Percentiles rank a stretch among this genome's conserved stretches.
Conservation (phyloP, 1,140 invertebrate genomes). For the Pogonomyrmex barbatus region DNA sequence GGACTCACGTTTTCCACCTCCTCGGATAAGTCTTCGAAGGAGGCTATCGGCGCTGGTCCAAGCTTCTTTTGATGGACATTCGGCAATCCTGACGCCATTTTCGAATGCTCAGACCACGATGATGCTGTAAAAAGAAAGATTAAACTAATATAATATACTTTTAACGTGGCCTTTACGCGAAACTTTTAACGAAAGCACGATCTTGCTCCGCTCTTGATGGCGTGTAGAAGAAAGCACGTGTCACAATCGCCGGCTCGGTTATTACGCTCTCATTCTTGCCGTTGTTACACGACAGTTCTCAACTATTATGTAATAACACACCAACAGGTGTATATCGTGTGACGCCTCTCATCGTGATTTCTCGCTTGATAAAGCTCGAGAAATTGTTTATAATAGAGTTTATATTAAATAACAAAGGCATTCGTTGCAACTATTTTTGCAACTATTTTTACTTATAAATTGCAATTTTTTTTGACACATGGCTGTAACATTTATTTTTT, state of each 20-base stretch:
- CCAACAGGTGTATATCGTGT: slow-evolving; percentile 31
- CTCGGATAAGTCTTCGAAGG: slow-evolving; percentile 95
- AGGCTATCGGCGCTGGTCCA: slow-evolving; percentile 96
- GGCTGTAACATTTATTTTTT: not conserved
- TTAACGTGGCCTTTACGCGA: not conserved
- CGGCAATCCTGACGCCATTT: slow-evolving; percentile 84
- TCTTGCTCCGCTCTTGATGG: not conserved
- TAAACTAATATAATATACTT: not conserved
- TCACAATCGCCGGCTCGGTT: not conserved
- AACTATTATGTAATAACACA: slow-evolving; percentile 25
- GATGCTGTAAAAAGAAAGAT: slow-evolving; percentile 65
- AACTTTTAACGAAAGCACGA: not conserved
- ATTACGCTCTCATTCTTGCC: not conserved
- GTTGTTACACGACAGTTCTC: not conserved
- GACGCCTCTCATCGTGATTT: slow-evolving; percentile 11
- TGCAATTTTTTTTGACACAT: not conserved
- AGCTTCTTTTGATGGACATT: slow-evolving; percentile 89
- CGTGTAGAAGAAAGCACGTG: not conserved
- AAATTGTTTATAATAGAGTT: not conserved
- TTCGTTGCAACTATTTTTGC: not conserved
- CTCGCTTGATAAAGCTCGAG: slow-evolving; percentile 20
- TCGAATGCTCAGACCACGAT: slow-evolving; percentile 67
- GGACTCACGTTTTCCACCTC: slow-evolving; percentile 89
- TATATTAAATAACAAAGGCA: not conserved
- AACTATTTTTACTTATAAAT: not conserved